These are phyloP conservation scores for Zenarchopterus dispar DNA, from an alignment of 2,797 vertebrate genomes.

Conservation along the genomic window DNA sequence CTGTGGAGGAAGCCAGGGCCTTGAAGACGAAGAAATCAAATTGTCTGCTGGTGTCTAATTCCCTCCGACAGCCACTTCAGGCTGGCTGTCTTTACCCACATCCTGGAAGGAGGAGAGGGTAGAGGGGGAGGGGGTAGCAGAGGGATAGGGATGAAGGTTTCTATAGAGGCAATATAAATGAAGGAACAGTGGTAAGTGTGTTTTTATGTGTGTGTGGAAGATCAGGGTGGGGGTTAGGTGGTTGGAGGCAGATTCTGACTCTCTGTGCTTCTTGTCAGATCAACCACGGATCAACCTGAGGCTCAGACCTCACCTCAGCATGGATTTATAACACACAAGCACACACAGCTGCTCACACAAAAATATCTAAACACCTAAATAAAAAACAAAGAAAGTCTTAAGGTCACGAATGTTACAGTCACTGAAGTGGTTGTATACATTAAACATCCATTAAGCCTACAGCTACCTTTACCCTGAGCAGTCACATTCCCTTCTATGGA, in stretches of 20 bases:
- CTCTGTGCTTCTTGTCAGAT: conserved; percentile 73
- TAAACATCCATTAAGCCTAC: too few relatives aligned
- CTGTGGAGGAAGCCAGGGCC: conserved; percentile 47
- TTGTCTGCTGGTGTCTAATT: conserved; percentile 79
- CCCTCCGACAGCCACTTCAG: conserved; percentile 75
- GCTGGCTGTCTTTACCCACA: conserved; percentile 61
- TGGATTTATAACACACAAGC: conserved; percentile 43
- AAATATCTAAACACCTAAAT: not conserved
- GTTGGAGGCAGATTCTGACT: conserved; percentile 62
- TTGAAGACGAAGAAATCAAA: conserved; percentile 78
- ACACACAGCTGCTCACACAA: conserved; percentile 1
- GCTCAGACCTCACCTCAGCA: conserved; percentile 65
- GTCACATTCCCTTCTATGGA: too few relatives aligned
- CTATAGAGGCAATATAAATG: conserved; percentile 43
- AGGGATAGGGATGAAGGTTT: conserved; percentile 20
- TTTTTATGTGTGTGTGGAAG: conserved; percentile 20
- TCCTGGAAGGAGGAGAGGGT: conserved; percentile 57
- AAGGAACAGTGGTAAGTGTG: conserved; percentile 22
- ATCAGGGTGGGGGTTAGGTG: conserved; percentile 41
- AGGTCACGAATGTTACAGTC: not conserved
- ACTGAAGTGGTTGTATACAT: not conserved
- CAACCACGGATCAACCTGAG: conserved; percentile 67
- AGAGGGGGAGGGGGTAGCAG: conserved; percentile 4
- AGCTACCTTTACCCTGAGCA: too few relatives aligned
- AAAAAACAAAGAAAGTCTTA: not conserved